Conservation (phyloP, 2,888 invertebrate species). For the Malacosoma neustria region DNA sequence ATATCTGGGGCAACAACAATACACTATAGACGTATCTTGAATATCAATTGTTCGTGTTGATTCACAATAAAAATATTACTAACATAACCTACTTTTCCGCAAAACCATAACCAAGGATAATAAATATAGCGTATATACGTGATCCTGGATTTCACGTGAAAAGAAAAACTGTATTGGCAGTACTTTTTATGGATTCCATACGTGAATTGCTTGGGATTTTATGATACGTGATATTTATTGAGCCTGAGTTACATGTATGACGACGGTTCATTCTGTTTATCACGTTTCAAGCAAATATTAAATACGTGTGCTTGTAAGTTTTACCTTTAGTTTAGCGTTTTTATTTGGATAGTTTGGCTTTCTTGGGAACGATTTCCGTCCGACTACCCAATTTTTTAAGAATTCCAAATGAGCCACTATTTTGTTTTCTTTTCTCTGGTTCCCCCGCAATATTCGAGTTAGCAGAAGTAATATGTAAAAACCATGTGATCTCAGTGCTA, state of each 20-base stretch:
- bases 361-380: too few species aligned
- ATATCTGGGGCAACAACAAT: too few species aligned
- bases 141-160: not conserved
- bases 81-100: not conserved
- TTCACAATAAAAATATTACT: not conserved
- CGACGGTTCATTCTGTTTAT: too few species aligned
- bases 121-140: not conserved
- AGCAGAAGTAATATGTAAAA: constrained; percentile 1
- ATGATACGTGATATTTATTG: not conserved
- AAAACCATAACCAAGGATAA: not conserved
- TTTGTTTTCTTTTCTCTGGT: too few species aligned
- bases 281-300: too few species aligned
- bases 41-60: not conserved
- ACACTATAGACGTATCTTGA: not conserved
- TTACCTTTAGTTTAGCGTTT: too few species aligned
- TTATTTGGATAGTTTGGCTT: too few species aligned
- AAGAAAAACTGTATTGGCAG: not conserved
- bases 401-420: too few species aligned
- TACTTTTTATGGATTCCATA: not conserved
- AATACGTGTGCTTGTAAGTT: too few species aligned
- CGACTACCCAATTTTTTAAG: too few species aligned
- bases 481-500: not conserved
- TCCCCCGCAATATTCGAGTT: too few species aligned
- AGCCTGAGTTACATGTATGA: too few species aligned
- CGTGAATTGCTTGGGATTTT: not conserved